Evolutionary conservation across 2,113 vertebrate species (phyloP), one percentile per base, ranked within the genome.

Genomic region (Turdus rufiventris): DNA sequence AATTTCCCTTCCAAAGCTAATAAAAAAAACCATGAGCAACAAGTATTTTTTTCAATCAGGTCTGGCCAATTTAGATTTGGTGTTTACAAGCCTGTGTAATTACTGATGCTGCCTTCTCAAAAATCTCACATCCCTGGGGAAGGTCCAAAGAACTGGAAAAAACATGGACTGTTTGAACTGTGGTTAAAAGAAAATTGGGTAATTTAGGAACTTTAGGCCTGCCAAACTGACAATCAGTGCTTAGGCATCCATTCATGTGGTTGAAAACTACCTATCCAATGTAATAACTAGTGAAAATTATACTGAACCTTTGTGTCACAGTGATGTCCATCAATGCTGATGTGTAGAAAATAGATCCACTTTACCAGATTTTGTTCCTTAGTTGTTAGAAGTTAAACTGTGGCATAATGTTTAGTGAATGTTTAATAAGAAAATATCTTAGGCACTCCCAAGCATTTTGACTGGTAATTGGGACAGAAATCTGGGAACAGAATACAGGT

Each of bases 291-390:
- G 12, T 7, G 71, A 36, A 91, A 84, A 67, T 43, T 0, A 56
- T 19, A 67, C 29, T 0, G 0, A 71, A 24, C 20, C 12, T 36
- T 57, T 0, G 0, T 42, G 31, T 63, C 75, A 61, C 14, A 20
- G 50, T 31, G 60, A 47, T 38, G 43, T 45, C 25, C 10, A 79
- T 71, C 79, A 88, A 21, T 4, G 5, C 3, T 29, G 18, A 56
- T 8, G 10, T 40, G 18, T 4, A 45, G 50, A 83, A 88, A 47
- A 63, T 2, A 62, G 26, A 51, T 28, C 10, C 24, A 61, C 50
- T 38, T 3, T 51, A 56, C 65, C 40, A 18, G 18, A 15, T 13
- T 80, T 76, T 53, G 45, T 5, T 70, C 61, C 50, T 72, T 40
- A 60, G 12, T 12, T 89, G 45, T 51, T 51, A 62, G 16, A 91